Evolutionary conservation across 2,797 vertebrate species (phyloP).

Genomic region (Champsocephalus gunnari): DNA sequence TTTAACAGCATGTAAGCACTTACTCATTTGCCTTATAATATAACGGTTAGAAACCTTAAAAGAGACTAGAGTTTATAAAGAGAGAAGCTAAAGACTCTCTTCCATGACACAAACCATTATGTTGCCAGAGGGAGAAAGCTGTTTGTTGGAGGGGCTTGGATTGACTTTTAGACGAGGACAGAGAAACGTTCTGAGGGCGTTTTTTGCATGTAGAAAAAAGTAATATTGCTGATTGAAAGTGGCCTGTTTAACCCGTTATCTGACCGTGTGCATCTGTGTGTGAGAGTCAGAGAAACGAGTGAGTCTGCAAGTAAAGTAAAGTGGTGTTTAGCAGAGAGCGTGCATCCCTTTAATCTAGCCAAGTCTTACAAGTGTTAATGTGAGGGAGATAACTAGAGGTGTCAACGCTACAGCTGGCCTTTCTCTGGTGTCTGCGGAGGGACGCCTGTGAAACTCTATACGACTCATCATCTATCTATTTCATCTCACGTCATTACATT

Average conservation of each 20-base stretch:
- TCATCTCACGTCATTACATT: slow-evolving; percentile 12
- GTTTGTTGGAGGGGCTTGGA: slow-evolving; percentile 19
- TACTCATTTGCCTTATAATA: slow-evolving; percentile 86
- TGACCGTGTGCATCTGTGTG: slow-evolving; percentile 17
- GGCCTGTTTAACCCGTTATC: slow-evolving; percentile 42
- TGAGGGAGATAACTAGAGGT: slow-evolving; percentile 65
- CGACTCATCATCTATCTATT: slow-evolving; percentile 14
- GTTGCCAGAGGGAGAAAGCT: slow-evolving; percentile 34
- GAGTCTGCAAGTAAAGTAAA: slow-evolving; percentile 58
- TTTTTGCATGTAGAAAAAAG: slow-evolving; percentile 30
- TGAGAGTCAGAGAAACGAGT: slow-evolving; percentile 40
- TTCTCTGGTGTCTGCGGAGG: slow-evolving; percentile 37
- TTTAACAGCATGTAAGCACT: slow-evolving; percentile 87
- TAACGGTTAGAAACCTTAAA: slow-evolving; percentile 82
- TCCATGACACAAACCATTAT: slow-evolving; percentile 36
- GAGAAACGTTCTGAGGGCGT: background rate
- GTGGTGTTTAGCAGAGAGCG: slow-evolving; percentile 57
- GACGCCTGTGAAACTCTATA: slow-evolving; percentile 47
- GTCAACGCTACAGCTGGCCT: slow-evolving; percentile 47
- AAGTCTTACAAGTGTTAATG: slow-evolving; percentile 70
- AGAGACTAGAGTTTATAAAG: slow-evolving; percentile 79
- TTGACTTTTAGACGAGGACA: slow-evolving; percentile 15
- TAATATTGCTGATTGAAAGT: background rate
- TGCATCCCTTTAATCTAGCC: slow-evolving; percentile 70
- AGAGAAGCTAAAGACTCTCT: slow-evolving; percentile 71